Percentiles rank a stretch among this genome's conserved stretches.
phyloP scores from a whole-genome alignment of 2,113 vertebrate genomes.

The Calyptommatus sinebrachiatus region DNA sequence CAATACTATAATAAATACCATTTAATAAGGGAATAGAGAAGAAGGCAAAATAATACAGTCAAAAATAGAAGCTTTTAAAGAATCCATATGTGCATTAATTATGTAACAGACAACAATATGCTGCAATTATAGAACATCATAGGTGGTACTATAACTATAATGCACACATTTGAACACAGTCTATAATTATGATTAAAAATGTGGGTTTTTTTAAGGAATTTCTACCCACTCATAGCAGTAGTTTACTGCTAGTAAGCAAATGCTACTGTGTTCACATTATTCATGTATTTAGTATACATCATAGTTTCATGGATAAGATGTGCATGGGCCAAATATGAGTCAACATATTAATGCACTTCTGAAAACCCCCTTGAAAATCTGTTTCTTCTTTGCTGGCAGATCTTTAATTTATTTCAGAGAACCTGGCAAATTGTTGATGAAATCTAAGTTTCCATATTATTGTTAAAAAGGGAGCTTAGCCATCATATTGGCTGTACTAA shows the following conservation, averaged over 20 bases:
- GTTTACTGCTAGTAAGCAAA: background rate
- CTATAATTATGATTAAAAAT: background rate
- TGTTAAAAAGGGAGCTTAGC: background rate
- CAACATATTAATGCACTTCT: background rate
- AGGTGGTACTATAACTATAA: background rate
- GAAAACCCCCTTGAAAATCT: background rate
- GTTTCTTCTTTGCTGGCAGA: background rate
- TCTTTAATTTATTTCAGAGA: background rate
- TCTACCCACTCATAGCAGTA: background rate
- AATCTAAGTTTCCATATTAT: background rate
- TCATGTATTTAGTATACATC: background rate
- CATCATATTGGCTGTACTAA: background rate
- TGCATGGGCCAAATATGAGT: background rate
- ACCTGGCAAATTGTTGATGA: background rate
- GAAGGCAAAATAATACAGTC: background rate
- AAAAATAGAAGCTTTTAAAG: conserved; percentile 32
- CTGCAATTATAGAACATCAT: background rate
- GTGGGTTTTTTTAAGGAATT: background rate
- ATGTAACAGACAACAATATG: background rate
- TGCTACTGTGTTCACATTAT: background rate
- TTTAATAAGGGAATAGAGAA: background rate
- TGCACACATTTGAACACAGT: conserved; percentile 7
- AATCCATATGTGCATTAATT: background rate
- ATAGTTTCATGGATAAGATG: background rate
- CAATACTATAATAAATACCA: background rate